A percentile compares a stretch with the other conserved stretches of the same genome.
phyloP scores from a whole-genome alignment of 2,113 vertebrate genomes.

The Anguilla rostrata region DNA sequence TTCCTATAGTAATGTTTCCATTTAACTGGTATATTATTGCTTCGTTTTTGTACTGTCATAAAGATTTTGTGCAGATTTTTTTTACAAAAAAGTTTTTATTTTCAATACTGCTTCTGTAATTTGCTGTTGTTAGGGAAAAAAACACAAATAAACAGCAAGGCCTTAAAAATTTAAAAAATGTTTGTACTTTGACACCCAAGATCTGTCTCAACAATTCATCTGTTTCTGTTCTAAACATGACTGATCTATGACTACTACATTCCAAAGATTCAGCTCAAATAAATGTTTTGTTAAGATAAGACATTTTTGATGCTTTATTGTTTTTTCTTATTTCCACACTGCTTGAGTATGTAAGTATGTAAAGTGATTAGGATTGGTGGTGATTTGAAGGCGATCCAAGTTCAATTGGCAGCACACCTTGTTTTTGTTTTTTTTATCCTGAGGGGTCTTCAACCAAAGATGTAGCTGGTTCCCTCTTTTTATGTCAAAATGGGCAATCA shows the following conservation, averaged over 20 bases:
- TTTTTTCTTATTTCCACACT: background rate
- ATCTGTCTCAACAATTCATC: conserved; percentile 49
- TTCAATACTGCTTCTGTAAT: conserved; percentile 61
- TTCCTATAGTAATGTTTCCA: conserved; percentile 55
- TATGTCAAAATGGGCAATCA: background rate
- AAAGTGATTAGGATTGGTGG: background rate
- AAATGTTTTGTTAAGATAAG: conserved; percentile 67
- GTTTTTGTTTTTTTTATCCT: background rate
- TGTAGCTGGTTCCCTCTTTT: conserved; percentile 15
- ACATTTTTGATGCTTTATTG: conserved; percentile 4
- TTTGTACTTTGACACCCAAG: conserved; percentile 29
- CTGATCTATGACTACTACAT: conserved; percentile 68
- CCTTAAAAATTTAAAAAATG: conserved; percentile 37
- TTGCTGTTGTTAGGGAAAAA: conserved; percentile 54
- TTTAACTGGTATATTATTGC: conserved; percentile 61
- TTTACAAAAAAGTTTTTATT: conserved; percentile 55
- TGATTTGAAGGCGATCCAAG: background rate
- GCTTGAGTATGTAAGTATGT: background rate
- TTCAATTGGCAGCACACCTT: background rate
- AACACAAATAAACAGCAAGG: conserved; percentile 29
- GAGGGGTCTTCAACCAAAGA: conserved; percentile 3
- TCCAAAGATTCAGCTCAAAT: conserved; percentile 73
- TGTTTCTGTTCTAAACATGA: conserved; percentile 53
- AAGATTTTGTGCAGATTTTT: conserved; percentile 56
- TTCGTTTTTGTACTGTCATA: conserved; percentile 60